phyloP scores from a whole-genome alignment of 2,797 vertebrate species.

The Sarcophilus harrisii region DNA sequence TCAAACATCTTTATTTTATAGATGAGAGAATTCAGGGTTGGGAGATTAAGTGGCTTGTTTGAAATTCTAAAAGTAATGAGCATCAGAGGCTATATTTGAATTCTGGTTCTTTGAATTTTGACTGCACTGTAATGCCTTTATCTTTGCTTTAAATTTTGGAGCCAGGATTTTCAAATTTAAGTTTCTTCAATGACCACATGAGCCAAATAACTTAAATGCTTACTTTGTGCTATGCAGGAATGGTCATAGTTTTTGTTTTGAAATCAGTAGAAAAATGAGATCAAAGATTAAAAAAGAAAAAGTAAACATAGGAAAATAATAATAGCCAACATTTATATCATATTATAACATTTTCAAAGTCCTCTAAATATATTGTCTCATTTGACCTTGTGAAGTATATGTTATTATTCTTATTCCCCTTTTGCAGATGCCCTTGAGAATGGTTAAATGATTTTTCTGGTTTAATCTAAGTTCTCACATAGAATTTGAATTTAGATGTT shows the following conservation, averaged over 20 bases:
- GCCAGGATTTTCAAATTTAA: not conserved
- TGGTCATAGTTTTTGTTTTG: not conserved
- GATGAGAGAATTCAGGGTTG: not conserved
- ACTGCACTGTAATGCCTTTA: not conserved
- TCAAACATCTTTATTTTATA: not conserved
- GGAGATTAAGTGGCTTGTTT: not conserved
- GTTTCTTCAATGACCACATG: not conserved
- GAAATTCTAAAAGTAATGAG: not conserved
- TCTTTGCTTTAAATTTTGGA: not conserved
- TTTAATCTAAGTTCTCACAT: not conserved
- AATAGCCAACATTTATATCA: not conserved
- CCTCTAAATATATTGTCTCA: not conserved
- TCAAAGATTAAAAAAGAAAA: not conserved
- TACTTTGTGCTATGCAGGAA: not conserved
- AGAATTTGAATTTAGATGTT: not conserved
- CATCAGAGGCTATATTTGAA: not conserved
- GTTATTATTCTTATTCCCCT: not conserved
- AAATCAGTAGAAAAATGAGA: not conserved
- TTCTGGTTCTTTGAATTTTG: not conserved
- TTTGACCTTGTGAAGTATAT: not conserved
- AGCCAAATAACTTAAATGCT: not conserved
- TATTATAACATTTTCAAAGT: not conserved
- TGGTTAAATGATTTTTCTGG: not conserved
- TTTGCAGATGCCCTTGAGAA: not conserved
- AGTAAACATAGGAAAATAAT: not conserved